These are phyloP conservation scores for Brienomyrus brachyistius DNA, from an alignment of 2,113 vertebrate species.

Conservation along the genomic window DNA sequence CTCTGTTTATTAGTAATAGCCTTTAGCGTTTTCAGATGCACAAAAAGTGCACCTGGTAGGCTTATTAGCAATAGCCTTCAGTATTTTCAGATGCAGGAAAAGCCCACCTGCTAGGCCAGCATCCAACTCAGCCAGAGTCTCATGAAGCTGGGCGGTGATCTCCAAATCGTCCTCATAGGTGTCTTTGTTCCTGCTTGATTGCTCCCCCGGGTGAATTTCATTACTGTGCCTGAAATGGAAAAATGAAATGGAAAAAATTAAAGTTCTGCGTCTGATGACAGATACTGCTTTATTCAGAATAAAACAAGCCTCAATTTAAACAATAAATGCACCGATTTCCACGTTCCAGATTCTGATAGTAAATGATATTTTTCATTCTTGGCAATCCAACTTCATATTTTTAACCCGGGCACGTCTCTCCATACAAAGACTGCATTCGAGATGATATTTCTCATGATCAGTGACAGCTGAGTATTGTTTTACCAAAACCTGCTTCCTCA, in stretches of 20 bases:
- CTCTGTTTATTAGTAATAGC: background rate
- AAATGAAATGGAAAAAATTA: background rate
- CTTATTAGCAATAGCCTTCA: background rate
- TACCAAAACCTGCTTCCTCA: background rate
- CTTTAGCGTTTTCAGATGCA: background rate
- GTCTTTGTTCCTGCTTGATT: constrained; percentile 33
- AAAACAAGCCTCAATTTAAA: background rate
- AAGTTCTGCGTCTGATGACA: background rate
- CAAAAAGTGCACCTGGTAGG: too few species aligned
- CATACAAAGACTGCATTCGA: background rate
- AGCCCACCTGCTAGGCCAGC: constrained; percentile 64
- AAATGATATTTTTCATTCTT: background rate
- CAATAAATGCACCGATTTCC: background rate
- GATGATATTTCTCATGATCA: background rate
- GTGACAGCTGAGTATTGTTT: background rate
- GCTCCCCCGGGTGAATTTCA: constrained; percentile 25
- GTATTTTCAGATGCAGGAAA: background rate
- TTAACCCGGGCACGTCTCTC: background rate
- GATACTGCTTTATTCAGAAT: background rate
- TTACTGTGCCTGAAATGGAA: constrained; percentile 17
- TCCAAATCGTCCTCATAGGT: constrained; percentile 49
- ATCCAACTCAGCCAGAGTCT: constrained; percentile 63
- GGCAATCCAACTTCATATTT: background rate
- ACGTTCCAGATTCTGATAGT: background rate
- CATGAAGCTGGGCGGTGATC: constrained; percentile 52